phyloP scores from a whole-genome alignment of 2,888 invertebrate genomes.

The Nemotelus nigrinus region DNA sequence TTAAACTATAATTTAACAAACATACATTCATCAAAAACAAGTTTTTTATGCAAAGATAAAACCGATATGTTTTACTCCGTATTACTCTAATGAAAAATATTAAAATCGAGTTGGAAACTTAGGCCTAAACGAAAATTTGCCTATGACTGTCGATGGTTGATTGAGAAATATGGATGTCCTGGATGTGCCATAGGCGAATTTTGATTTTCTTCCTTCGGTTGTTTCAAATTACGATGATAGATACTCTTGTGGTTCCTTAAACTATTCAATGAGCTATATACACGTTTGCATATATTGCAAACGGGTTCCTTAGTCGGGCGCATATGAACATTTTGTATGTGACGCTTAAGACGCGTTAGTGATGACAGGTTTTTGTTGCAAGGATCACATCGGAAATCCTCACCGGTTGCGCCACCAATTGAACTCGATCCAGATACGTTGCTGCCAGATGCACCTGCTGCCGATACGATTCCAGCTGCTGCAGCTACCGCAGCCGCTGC shows the following conservation, averaged over 20 bases:
- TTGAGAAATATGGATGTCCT: slow-evolving; percentile 58
- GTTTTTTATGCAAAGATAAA: slow-evolving; percentile 32
- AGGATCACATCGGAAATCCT: slow-evolving; percentile 90
- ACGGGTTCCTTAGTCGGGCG: slow-evolving; percentile 89
- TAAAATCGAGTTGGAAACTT: slow-evolving; percentile 58
- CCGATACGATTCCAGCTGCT: slow-evolving; percentile 53
- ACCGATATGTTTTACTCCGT: not conserved
- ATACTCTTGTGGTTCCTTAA: slow-evolving; percentile 92
- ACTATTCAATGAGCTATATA: slow-evolving; percentile 90
- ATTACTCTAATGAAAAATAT: slow-evolving; percentile 52
- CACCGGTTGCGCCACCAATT: slow-evolving; percentile 72
- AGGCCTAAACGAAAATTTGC: slow-evolving; percentile 54
- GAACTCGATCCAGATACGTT: slow-evolving; percentile 50
- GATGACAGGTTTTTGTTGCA: slow-evolving; percentile 91
- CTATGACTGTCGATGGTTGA: slow-evolving; percentile 64
- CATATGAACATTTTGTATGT: slow-evolving; percentile 93
- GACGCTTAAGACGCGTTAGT: slow-evolving; percentile 86
- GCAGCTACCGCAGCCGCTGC: slow-evolving; percentile 59
- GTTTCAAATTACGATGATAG: slow-evolving; percentile 85
- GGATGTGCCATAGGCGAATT: slow-evolving; percentile 48
- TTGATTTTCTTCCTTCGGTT: slow-evolving; percentile 67
- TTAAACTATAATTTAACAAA: too few relatives aligned
- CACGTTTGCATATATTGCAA: slow-evolving; percentile 92
- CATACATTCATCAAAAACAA: not conserved
- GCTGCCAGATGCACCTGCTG: slow-evolving; percentile 60